These are phyloP conservation scores for Folsomia candida DNA, from an alignment of 2,888 invertebrate genomes.

Conservation along the genomic window DNA sequence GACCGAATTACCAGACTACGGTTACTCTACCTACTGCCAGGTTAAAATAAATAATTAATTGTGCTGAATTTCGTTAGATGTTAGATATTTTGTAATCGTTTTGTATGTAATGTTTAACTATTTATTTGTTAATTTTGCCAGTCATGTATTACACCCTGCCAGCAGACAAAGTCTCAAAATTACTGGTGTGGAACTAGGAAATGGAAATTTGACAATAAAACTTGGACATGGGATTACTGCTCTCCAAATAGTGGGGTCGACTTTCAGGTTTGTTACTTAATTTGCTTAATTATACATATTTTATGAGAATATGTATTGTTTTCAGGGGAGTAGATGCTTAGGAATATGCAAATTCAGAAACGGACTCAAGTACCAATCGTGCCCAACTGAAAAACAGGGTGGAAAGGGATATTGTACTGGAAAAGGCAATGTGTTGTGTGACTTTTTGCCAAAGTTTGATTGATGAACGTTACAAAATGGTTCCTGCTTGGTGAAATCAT, in stretches of 20 bases:
- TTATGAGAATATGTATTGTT: too few species aligned
- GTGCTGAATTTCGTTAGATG: too few species aligned
- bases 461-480: too few species aligned
- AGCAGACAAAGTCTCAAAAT: background rate
- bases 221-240: background rate
- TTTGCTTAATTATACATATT: too few species aligned
- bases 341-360: background rate
- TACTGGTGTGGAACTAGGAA: background rate
- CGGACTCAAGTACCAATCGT: background rate
- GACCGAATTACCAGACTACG: background rate
- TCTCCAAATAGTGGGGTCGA: background rate
- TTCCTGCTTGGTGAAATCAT: too few species aligned
- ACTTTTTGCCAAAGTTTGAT: background rate
- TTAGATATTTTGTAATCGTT: too few species aligned
- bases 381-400: background rate
- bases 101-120: too few species aligned
- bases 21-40: background rate
- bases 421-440: background rate
- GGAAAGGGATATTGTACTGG: background rate
- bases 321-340: background rate
- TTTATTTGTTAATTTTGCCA: too few species aligned
- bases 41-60: too few species aligned
- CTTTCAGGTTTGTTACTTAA: too few species aligned
- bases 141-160: background rate
- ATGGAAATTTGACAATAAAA: background rate